Conservation (phyloP, 2,113 vertebrate species). For the Oophaga pumilio region DNA sequence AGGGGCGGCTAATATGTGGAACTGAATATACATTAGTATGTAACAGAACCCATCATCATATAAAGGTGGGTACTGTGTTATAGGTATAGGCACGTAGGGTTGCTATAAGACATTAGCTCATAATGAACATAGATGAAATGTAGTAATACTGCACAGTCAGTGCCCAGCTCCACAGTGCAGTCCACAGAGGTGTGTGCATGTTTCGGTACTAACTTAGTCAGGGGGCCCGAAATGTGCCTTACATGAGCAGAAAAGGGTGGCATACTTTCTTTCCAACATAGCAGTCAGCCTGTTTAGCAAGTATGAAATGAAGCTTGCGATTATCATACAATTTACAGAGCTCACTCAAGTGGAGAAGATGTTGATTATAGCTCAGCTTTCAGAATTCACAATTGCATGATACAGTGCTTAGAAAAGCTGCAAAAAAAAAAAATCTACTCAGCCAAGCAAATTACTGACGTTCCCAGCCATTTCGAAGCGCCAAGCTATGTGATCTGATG, state of each 20-base stretch:
- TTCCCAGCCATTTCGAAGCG: constrained; percentile 19
- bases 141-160: no score
- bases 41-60: no score
- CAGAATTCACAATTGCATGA: constrained; percentile 21
- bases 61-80: no score
- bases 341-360: constrained; percentile 32
- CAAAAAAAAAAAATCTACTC: constrained; percentile 23
- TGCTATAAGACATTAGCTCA: no score
- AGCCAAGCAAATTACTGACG: constrained; percentile 28
- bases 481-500: constrained; percentile 11
- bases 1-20: no score
- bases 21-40: no score
- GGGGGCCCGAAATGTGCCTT: no score
- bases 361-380: constrained; percentile 34
- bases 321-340: constrained; percentile 46
- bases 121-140: no score
- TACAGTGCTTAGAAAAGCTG: constrained; percentile 12
- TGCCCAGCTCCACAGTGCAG: no score
- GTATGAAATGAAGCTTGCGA: constrained; percentile 8
- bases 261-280: background rate
- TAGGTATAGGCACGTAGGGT: no score
- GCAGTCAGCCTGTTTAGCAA: constrained; percentile 12
- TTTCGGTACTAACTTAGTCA: no score
- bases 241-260: background rate
- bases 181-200: no score